Evolutionary conservation across 2,113 vertebrate genomes (phyloP), one percentile per base, ranked within the genome.

Genomic region (Miniopterus natalensis): DNA sequence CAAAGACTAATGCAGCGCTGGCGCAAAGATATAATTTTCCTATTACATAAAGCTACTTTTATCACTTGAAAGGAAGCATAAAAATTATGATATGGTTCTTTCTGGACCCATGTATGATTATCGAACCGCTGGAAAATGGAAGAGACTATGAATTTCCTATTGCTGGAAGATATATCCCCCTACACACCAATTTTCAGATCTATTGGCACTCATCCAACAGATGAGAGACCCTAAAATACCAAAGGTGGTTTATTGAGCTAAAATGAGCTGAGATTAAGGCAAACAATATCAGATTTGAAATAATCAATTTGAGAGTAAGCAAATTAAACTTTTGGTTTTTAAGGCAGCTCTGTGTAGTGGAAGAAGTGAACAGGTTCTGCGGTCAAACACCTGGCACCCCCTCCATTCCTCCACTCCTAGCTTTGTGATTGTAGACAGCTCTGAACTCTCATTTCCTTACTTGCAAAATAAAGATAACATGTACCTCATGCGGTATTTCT

Each of bases 41-140:
- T 18, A 59, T 9, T 42, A 84, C 51, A 89, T 45, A 51, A 80
- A 47, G 71, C n/a, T 71, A 36, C 47, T 36, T 40, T 94, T 49
- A 95, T 88, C 84, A 94, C 71, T 3, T 14, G 61, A 68, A 96
- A 89, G 23, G 71, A 59, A 45, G 75, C n/a, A 49, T 27, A 63
- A 84, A 83, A 88, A 11, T 51, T 3, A 81, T 42, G 42, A 23
- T 13, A 65, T 29, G 31, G 59, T 57, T 71, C 93, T 78, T 92
- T 79, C 36, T 84, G 86, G 93, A 95, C 20, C 6, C 47, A 59
- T 40, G 73, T 77, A 47, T 25, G 1, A 29, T 77, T 78, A 88
- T 2, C 17, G 47, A 92, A 27, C 0, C 51, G 0, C 57, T 27
- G 7, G 21, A 40, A 97, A 96, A 61, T 0, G 1, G 1, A 51